These are phyloP conservation scores for Drosophila repleta DNA, from an alignment of 1,140 invertebrate species.

Conservation along the genomic window DNA sequence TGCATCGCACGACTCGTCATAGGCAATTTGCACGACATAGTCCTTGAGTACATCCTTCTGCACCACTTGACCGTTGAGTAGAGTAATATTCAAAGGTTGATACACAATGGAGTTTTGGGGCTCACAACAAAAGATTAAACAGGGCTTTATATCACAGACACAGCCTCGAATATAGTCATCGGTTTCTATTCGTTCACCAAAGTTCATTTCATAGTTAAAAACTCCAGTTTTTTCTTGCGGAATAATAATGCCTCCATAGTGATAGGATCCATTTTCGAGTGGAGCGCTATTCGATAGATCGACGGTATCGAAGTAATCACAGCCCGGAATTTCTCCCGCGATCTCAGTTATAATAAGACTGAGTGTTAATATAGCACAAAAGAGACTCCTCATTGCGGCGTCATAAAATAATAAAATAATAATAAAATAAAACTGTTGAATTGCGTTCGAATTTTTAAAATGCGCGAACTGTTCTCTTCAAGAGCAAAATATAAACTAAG, in stretches of 20 bases:
- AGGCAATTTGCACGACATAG: slow-evolving; percentile 24
- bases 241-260: slow-evolving; percentile 44
- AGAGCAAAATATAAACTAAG: too few relatives aligned
- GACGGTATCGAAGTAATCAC: slow-evolving; percentile 60
- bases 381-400: not conserved
- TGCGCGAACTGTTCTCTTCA: too few relatives aligned
- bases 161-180: slow-evolving; percentile 52
- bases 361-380: not conserved
- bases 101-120: not conserved
- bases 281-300: slow-evolving; percentile 27
- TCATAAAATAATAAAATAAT: not conserved
- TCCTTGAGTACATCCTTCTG: slow-evolving; percentile 18
- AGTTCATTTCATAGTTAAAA: slow-evolving; percentile 36
- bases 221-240: slow-evolving; percentile 33
- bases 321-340: slow-evolving; percentile 36
- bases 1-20: not conserved
- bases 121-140: slow-evolving; percentile 62
- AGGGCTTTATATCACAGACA: slow-evolving; percentile 45
- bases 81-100: slow-evolving; percentile 29
- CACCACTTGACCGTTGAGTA: slow-evolving; percentile 20
- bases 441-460: too few relatives aligned
- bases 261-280: slow-evolving; percentile 52
- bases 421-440: too few relatives aligned
- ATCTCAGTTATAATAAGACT: not conserved
- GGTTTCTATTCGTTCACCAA: not conserved